These are phyloP conservation scores for Dryobota labecula DNA, from an alignment of 2,888 invertebrate species.

Conservation along the genomic window DNA sequence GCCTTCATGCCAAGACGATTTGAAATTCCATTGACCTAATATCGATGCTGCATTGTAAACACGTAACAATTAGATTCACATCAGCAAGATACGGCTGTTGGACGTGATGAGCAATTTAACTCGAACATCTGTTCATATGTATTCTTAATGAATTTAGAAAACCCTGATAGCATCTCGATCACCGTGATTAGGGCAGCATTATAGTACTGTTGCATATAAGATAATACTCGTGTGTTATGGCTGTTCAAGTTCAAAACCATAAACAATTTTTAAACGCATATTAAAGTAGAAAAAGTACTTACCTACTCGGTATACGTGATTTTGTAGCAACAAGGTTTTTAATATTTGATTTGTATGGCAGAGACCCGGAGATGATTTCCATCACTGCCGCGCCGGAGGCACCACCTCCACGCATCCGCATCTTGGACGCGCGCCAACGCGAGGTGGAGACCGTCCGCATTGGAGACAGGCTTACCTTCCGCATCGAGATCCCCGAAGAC, in stretches of 20 bases:
- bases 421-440: constrained; percentile 95
- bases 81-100: constrained; percentile 65
- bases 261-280: constrained; percentile 27
- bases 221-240: constrained; percentile 24
- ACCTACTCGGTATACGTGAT: neutral
- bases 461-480: constrained; percentile 98
- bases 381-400: constrained; percentile 98
- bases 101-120: constrained; percentile 77
- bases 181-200: constrained; percentile 65
- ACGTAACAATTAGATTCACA: constrained; percentile 79
- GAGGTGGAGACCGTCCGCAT: constrained; percentile 98
- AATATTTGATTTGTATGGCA: constrained; percentile 71
- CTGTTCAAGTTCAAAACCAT: constrained; percentile 7
- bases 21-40: constrained; percentile 77
- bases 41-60: constrained; percentile 77
- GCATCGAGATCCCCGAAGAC: constrained; percentile 98
- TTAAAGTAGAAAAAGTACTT: neutral
- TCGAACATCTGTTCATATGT: constrained; percentile 69
- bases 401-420: constrained; percentile 97
- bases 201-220: constrained; percentile 49
- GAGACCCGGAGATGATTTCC: constrained; percentile 98
- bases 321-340: constrained; percentile 6
- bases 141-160: constrained; percentile 71
- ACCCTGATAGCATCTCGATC: constrained; percentile 68
- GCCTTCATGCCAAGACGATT: constrained; percentile 73